Evolutionary conservation across 2,888 invertebrate species (phyloP).

Genomic region (Shargacucullia verbasci): DNA sequence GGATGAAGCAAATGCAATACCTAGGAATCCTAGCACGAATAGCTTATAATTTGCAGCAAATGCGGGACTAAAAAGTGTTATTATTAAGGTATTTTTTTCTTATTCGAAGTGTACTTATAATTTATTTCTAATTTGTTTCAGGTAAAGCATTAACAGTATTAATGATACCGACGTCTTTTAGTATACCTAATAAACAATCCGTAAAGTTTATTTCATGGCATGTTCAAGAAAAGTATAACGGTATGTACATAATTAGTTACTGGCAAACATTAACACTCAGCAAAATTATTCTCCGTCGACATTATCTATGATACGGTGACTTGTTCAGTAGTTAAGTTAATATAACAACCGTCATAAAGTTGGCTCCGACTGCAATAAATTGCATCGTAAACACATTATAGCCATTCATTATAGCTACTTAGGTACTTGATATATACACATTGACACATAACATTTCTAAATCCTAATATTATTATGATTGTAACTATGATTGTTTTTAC

Average conservation of each 20-base stretch:
- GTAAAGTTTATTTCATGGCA: neutral
- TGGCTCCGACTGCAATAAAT: conserved; percentile 9
- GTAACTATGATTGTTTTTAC: no score
- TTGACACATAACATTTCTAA: no score
- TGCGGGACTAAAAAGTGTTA: no score
- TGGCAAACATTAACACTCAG: neutral
- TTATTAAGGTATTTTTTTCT: no score
- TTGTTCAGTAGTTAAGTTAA: conserved; percentile 5
- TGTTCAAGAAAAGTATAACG: neutral
- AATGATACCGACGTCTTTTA: no score
- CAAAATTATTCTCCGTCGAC: neutral
- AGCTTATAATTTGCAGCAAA: no score
- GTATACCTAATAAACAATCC: no score
- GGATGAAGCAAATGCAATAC: no score
- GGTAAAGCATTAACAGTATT: conserved; percentile 14
- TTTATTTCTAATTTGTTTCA: conserved; percentile 22
- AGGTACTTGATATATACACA: no score
- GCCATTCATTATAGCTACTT: neutral
- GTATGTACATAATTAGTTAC: neutral
- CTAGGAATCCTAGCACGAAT: no score
- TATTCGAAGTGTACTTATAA: conserved; percentile 5
- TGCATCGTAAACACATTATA: conserved; percentile 7
- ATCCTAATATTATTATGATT: no score
- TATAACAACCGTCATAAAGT: conserved; percentile 4
- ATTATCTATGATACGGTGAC: conserved; percentile 1